Evolutionary conservation across 2,113 vertebrate genomes (phyloP).

Genomic region (Paralichthys olivaceus): DNA sequence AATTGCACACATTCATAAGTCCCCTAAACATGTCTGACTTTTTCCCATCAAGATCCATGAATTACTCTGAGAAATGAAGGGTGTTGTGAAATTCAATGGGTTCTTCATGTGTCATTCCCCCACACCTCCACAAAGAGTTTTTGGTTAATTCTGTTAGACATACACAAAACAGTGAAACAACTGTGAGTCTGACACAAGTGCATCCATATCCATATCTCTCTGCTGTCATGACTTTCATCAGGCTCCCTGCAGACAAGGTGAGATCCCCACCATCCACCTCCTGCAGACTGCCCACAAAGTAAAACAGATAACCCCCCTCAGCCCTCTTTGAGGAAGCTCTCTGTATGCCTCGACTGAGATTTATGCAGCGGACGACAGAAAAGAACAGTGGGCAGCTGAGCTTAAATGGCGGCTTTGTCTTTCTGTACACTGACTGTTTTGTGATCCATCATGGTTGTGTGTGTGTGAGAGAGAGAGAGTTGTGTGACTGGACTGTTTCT

Average conservation of each 20-base stretch:
- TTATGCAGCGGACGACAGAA: constrained; percentile 47
- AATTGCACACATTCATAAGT: no score
- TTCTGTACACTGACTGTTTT: constrained; percentile 51
- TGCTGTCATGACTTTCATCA: constrained; percentile 11
- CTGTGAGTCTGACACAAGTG: no score
- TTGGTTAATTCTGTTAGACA: not conserved
- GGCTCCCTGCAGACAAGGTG: constrained; percentile 20
- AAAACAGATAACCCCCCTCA: constrained; percentile 66
- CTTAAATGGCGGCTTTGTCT: constrained; percentile 66
- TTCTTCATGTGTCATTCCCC: no score
- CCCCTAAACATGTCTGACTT: no score
- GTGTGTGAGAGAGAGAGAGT: constrained; percentile 10
- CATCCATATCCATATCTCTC: constrained; percentile 12
- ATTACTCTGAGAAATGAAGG: no score
- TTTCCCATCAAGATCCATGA: no score
- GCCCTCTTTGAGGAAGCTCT: constrained; percentile 37
- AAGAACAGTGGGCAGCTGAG: constrained; percentile 56
- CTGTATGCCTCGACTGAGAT: constrained; percentile 63
- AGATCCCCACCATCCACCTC: constrained; percentile 50
- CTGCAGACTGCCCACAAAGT: constrained; percentile 29
- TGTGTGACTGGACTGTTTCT: constrained; percentile 12
- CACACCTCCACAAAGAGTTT: no score
- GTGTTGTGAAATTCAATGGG: no score
- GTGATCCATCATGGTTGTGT: constrained; percentile 56
- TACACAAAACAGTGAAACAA: no score